Evolutionary conservation across 2,888 invertebrate genomes (phyloP).

Genomic region (Adelphocoris suturalis): DNA sequence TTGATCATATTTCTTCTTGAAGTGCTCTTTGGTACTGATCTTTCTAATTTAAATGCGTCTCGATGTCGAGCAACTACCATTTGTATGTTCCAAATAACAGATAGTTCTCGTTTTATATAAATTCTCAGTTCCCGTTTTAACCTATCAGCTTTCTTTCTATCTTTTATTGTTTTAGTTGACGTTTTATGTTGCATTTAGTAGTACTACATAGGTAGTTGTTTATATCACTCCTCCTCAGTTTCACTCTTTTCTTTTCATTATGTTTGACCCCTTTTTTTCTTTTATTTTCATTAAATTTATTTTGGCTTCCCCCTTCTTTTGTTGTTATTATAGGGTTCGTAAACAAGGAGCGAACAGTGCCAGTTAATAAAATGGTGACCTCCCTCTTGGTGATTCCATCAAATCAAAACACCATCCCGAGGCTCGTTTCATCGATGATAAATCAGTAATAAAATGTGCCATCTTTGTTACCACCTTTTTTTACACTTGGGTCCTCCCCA

Average conservation of each 20-base stretch:
- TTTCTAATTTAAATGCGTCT: too few relatives aligned
- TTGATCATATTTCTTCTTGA: too few relatives aligned
- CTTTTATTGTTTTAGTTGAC: neutral
- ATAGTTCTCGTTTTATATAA: too few relatives aligned
- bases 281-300: conserved; percentile 10
- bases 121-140: too few relatives aligned
- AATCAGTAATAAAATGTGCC: conserved; percentile 61
- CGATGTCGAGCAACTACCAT: too few relatives aligned
- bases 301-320: conserved; percentile 41
- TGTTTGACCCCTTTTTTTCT: conserved; percentile 21
- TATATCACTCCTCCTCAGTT: neutral
- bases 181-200: neutral
- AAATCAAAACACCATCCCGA: conserved; percentile 17
- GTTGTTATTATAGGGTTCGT: conserved; percentile 65
- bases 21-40: too few relatives aligned
- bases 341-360: conserved; percentile 69
- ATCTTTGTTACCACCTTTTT: conserved; percentile 56
- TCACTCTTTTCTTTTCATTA: neutral
- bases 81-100: too few relatives aligned
- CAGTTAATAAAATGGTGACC: conserved; percentile 48
- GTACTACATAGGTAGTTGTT: too few relatives aligned
- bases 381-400: neutral
- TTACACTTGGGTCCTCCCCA: neutral
- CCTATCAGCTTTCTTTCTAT: too few relatives aligned
- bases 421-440: conserved; percentile 9